Percentiles rank a stretch among this genome's conserved stretches.
phyloP scores from a whole-genome alignment of 2,797 vertebrate genomes.

The Spondyliosoma cantharus region DNA sequence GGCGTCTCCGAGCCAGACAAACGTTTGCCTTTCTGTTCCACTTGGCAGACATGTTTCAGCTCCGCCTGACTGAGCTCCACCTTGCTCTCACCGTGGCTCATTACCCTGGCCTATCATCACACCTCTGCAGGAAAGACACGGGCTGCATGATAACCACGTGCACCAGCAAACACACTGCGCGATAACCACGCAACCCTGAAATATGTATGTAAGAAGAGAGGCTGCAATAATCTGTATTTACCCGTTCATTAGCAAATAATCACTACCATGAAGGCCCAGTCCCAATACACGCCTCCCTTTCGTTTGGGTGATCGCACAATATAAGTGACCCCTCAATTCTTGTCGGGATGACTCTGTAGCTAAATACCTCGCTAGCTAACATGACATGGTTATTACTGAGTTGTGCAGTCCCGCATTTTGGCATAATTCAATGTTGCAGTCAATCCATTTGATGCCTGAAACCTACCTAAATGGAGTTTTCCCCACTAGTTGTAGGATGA shows the following conservation, averaged over 20 bases:
- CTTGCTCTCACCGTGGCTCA: constrained; percentile 73
- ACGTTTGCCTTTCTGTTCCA: constrained; percentile 68
- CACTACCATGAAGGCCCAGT: not conserved
- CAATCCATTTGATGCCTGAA: no score
- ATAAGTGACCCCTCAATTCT: no score
- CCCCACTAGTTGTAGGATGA: no score
- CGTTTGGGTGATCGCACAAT: no score
- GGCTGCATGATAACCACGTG: constrained; percentile 55
- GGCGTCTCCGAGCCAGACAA: constrained; percentile 61
- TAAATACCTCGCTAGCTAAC: no score
- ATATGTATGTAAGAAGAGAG: constrained; percentile 7
- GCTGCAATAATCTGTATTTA: constrained; percentile 16
- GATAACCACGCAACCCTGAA: constrained; percentile 26
- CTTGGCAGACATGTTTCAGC: constrained; percentile 71
- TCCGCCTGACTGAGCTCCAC: constrained; percentile 74
- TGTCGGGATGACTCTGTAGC: no score
- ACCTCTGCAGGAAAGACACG: constrained; percentile 65
- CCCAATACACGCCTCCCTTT: no score
- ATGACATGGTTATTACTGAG: no score
- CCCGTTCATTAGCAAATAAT: constrained; percentile 36
- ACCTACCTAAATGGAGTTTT: no score
- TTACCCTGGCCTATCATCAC: constrained; percentile 76
- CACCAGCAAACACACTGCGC: not conserved
- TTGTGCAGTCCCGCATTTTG: no score
- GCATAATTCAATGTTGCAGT: no score